Evolutionary conservation across 2,888 invertebrate genomes (phyloP).

Genomic region (Nymphalis urticae): DNA sequence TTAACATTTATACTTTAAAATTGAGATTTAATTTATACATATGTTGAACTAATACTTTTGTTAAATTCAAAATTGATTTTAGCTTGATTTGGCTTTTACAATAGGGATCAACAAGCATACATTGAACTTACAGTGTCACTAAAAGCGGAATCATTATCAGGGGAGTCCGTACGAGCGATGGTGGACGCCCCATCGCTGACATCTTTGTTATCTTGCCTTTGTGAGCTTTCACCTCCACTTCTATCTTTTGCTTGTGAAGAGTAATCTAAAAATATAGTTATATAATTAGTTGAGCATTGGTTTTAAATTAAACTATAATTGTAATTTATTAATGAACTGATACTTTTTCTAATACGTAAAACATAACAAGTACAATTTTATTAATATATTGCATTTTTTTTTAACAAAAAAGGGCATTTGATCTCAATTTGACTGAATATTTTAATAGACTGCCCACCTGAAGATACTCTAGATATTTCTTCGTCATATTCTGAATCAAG

Average conservation of each 20-base stretch:
- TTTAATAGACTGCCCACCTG: slow-evolving; percentile 53
- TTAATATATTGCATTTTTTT: not conserved
- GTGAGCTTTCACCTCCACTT: slow-evolving; percentile 50
- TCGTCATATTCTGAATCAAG: slow-evolving; percentile 87
- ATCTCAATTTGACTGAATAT: not conserved
- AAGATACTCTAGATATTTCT: slow-evolving; percentile 75
- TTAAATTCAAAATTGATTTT: too few species aligned
- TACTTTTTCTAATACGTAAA: too few species aligned
- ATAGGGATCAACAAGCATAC: too few species aligned
- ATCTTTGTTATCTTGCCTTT: slow-evolving; percentile 61
- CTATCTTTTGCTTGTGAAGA: slow-evolving; percentile 57
- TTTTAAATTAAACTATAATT: not conserved
- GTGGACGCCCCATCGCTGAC: slow-evolving; percentile 63
- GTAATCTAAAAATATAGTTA: slow-evolving; percentile 46
- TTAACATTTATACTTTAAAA: too few species aligned
- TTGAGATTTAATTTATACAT: too few species aligned
- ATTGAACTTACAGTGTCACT: slow-evolving; percentile 95
- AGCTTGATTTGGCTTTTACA: too few species aligned
- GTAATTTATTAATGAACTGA: too few species aligned
- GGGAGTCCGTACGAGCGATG: slow-evolving; percentile 90
- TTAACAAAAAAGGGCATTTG: not conserved
- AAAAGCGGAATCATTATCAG: slow-evolving; percentile 99
- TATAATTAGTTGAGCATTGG: not conserved
- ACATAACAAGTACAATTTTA: too few species aligned
- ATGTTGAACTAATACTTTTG: too few species aligned